Evolutionary conservation across 2,888 invertebrate genomes (phyloP), one percentile per base, ranked within the genome.

Genomic region (Formica aserva): DNA sequence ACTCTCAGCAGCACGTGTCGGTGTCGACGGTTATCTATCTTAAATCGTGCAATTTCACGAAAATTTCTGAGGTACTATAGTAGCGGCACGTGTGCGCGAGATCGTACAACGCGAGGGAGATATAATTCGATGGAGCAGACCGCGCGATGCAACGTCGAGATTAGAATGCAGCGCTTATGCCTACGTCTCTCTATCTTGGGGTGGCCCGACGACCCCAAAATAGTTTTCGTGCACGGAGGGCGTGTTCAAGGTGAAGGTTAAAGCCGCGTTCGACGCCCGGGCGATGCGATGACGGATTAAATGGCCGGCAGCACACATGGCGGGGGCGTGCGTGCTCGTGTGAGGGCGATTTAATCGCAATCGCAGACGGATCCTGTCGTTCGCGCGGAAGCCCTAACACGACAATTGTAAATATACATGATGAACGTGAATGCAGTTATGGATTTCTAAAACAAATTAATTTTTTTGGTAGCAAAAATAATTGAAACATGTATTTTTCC

Each of bases 81-180:
- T 69, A 8, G 72, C 29, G 41, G 45, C 78, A 60, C 60, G 72
- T 60, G 72, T 60, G 45, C 8, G 52, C 8, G 45, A 45, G 60
- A 32, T 57, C 32, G 13, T 57, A 11, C 26, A 22, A 57, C 11
- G 22, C 55, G 57, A 22, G n/a, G 26, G 57, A 22, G 18, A 45
- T n/a, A 72, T 62, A 91, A 91, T 90, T 91, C 90, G 91, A 92
- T 92, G 90, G 91, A 87, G 87, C 81, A 63, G 77, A 9, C 41
- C 60, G 45, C 22, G 82, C 75, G 84, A 77, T 77, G 67, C 87
- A 18, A 77, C 67, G 77, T 86, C 81, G 82, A 89, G 85, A 89
- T 88, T 87, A 86, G 89, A 89, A 78, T 48, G 66, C 74, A 66
- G 60, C 63, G 45, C 71, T 60, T 62, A 38, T 60, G 66, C 35